Conservation (phyloP, 2,888 invertebrate species). For the Drosophila koepferae region DNA sequence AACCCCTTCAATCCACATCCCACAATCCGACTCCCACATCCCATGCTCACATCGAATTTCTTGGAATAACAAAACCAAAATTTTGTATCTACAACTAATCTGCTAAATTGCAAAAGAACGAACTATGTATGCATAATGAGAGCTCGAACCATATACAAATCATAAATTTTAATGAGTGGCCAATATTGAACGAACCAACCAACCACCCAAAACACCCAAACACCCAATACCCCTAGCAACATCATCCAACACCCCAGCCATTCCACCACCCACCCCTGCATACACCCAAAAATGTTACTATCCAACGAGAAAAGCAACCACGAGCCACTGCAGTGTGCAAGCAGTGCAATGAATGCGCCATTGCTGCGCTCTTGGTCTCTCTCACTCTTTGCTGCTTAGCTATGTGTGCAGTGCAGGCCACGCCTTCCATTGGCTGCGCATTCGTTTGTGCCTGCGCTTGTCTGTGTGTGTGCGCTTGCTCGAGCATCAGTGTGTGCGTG, state of each 20-base stretch:
- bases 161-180: conserved; percentile 79
- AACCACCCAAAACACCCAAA: neutral
- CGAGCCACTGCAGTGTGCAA: conserved; percentile 56
- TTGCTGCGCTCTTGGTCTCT: conserved; percentile 55
- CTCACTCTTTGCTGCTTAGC: conserved; percentile 18
- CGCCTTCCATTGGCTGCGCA: conserved; percentile 55
- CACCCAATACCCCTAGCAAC: neutral
- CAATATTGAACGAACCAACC: conserved; percentile 42
- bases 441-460: conserved; percentile 19
- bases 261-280: conserved; percentile 1
- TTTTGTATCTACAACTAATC: conserved; percentile 72
- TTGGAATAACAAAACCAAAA: conserved; percentile 52
- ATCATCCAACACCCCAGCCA: conserved; percentile 5
- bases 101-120: conserved; percentile 69
- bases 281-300: conserved; percentile 3
- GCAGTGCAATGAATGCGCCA: conserved; percentile 60
- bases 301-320: conserved; percentile 42
- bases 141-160: conserved; percentile 74
- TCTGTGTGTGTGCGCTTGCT: conserved; percentile 8
- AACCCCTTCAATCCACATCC: conserved; percentile 34
- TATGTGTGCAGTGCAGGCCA: conserved; percentile 51
- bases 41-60: conserved; percentile 41
- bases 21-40: neutral
- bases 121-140: conserved; percentile 75
- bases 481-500: conserved; percentile 37